These are phyloP conservation scores for Pipistrellus pipistrellus DNA, from an alignment of 2,797 vertebrate species.

Conservation along the genomic window DNA sequence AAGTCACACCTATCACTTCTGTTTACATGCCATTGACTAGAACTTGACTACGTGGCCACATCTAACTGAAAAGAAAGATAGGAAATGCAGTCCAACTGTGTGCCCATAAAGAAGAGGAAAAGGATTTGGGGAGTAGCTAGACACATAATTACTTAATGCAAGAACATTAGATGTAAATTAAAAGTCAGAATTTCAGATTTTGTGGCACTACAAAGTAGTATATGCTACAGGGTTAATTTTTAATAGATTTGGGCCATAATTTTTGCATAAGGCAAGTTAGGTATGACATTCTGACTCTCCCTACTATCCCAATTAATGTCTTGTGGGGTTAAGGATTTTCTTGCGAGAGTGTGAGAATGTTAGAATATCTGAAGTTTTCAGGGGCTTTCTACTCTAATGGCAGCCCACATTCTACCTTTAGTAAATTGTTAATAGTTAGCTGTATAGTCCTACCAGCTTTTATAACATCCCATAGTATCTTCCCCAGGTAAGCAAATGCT, in stretches of 20 bases:
- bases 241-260: not conserved
- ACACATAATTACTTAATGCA: not conserved
- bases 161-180: not conserved
- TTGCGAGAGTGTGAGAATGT: not conserved
- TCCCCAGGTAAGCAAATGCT: not conserved
- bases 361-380: not conserved
- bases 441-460: not conserved
- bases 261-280: slow-evolving; percentile 21
- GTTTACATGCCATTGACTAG: not conserved
- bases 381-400: not conserved
- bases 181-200: slow-evolving; percentile 19
- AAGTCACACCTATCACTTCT: not conserved
- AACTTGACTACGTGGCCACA: not conserved
- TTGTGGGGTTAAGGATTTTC: not conserved
- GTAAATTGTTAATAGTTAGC: slow-evolving; percentile 10
- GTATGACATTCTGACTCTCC: not conserved
- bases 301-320: not conserved
- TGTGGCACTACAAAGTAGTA: not conserved
- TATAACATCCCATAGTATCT: not conserved
- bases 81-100: not conserved
- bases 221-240: not conserved
- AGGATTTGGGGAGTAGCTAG: not conserved
- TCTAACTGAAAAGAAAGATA: not conserved
- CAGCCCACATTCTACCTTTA: not conserved
- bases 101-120: not conserved